These are phyloP conservation scores for Sinocyclocheilus anophthalmus DNA, from an alignment of 2,113 vertebrate species.

Conservation along the genomic window DNA sequence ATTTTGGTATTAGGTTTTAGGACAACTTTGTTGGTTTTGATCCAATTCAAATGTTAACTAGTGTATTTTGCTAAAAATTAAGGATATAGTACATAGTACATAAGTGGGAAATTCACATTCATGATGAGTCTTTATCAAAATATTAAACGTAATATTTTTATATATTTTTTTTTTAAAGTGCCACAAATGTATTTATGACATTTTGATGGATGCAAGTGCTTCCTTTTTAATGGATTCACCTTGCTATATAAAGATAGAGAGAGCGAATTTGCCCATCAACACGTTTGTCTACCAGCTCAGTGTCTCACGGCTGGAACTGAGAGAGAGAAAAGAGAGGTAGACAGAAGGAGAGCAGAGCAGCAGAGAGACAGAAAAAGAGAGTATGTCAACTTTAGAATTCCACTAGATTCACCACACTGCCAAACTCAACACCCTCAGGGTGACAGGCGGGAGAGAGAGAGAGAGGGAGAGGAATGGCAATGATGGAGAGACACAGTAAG, in stretches of 20 bases:
- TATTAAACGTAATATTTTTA: neutral
- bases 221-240: neutral
- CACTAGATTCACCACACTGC: constrained; percentile 18
- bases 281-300: neutral
- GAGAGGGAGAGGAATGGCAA: neutral
- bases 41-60: too few relatives aligned
- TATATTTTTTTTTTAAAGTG: neutral
- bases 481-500: neutral
- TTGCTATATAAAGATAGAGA: constrained; percentile 5
- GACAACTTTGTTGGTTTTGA: too few relatives aligned
- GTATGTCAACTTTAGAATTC: constrained; percentile 14
- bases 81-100: neutral
- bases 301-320: neutral
- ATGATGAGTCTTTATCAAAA: neutral
- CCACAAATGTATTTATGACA: neutral
- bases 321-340: neutral
- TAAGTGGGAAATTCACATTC: neutral
- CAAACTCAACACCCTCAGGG: constrained; percentile 6
- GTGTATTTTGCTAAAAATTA: neutral
- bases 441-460: neutral
- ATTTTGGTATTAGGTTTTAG: too few relatives aligned
- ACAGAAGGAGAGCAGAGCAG: neutral
- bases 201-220: neutral
- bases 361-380: neutral
- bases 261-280: neutral